Evolutionary conservation across 2,888 invertebrate species (phyloP), one percentile per base, ranked within the genome.

Genomic region (Drosophila fulvimacula): DNA sequence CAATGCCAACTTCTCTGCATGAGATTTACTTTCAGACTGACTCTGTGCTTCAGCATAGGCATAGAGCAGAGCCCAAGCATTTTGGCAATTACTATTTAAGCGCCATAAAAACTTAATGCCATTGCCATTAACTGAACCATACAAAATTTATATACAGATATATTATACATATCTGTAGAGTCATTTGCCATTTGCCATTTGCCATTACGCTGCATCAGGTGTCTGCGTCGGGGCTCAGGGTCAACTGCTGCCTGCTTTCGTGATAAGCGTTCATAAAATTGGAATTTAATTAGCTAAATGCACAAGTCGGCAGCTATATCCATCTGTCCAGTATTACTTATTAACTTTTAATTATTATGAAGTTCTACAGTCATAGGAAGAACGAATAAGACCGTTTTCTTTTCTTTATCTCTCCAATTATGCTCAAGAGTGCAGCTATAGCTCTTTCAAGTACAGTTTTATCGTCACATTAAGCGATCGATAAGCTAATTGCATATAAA

Each of bases 201-300:
- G 30, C 19, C 17, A 27, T 34, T n/a, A n/a, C n/a, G n/a, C n/a
- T n/a, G n/a, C 17, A 15, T 49, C 34, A 49, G 32, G 30, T 13
- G 30, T n/a, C n/a, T 24, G 3, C 6, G 10, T 19, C 10, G 46
- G 46, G 13, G 17, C 4, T 13, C 5, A 24, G 24, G 30, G 48
- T 17, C 21, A 15, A 6, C 7, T 24, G 21, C 21, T 21, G 24
- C 24, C 24, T 13, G n/a, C 30, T 30, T 32, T 32, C 32, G 21
- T 51, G 78, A 69, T 81, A 62, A 79, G 64, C 51, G 46, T 4
- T 64, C 72, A 69, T 78, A 66, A 69, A 87, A 61, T 58, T 71
- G 56, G 57, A 70, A 53, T 69, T 84, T 84, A 79, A 87, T 84
- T 81, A 84, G 65, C 64, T n/a, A 55, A 87, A 79, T 73, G 72